phyloP scores from a whole-genome alignment of 2,888 invertebrate species.

The Calliphora vomitoria region DNA sequence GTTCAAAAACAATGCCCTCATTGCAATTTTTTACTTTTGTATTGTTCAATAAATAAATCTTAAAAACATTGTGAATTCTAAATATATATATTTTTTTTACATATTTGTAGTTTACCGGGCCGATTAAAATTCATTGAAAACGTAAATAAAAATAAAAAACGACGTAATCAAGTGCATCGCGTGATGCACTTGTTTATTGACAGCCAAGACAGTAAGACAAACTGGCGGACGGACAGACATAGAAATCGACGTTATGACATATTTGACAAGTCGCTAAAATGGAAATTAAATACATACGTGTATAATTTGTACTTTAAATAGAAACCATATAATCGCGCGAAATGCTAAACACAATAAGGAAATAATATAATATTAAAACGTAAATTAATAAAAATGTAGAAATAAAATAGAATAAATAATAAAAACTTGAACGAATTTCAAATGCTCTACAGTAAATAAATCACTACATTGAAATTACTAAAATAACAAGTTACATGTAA shows the following conservation, averaged over 20 bases:
- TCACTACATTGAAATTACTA: too few species aligned
- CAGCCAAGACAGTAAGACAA: slow-evolving; percentile 5
- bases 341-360: slow-evolving; percentile 5
- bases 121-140: slow-evolving; percentile 41
- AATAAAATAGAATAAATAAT: background rate
- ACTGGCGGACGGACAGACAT: background rate
- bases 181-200: slow-evolving; percentile 67
- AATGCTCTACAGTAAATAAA: too few species aligned
- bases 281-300: slow-evolving; percentile 41
- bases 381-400: slow-evolving; percentile 35
- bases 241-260: background rate
- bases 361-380: slow-evolving; percentile 59
- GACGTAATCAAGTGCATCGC: slow-evolving; percentile 67
- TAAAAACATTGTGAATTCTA: slow-evolving; percentile 26
- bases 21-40: background rate
- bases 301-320: slow-evolving; percentile 29
- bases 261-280: slow-evolving; percentile 48
- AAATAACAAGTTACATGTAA: too few species aligned
- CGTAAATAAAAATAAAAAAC: slow-evolving; percentile 46
- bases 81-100: background rate
- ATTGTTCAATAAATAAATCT: slow-evolving; percentile 40
- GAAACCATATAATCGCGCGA: slow-evolving; percentile 57
- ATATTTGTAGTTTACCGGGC: slow-evolving; percentile 22
- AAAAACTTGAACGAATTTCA: background rate
- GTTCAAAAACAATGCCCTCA: slow-evolving; percentile 52